A percentile compares a stretch with the other conserved stretches of the same genome.
Evolutionary conservation across 2,797 vertebrate species (phyloP).

Genomic region (Typhlichthys eigenmanni): DNA sequence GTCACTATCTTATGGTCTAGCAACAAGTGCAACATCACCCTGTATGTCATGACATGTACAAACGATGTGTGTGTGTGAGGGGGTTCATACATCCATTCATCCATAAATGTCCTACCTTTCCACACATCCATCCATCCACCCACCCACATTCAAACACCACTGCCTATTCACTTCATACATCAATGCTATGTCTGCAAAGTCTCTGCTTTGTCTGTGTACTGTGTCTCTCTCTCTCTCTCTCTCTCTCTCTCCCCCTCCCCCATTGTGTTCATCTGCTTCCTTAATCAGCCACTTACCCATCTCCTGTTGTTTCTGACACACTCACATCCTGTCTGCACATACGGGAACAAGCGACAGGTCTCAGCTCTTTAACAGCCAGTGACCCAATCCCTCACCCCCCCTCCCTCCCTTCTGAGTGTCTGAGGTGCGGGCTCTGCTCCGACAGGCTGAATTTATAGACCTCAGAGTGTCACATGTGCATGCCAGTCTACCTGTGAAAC

Average conservation of each 20-base stretch:
- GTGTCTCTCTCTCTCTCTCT: too few species aligned
- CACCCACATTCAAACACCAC: too few species aligned
- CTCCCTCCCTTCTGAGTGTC: constrained; percentile 38
- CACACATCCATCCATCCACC: constrained; percentile 32
- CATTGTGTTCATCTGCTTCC: constrained; percentile 10
- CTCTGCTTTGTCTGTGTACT: constrained; percentile 31
- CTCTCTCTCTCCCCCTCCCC: constrained; percentile 13
- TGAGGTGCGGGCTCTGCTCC: constrained; percentile 21
- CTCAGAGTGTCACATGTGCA: constrained; percentile 31
- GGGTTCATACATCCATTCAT: too few species aligned
- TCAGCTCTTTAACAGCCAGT: constrained; percentile 8
- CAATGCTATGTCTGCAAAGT: constrained; percentile 10
- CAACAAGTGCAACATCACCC: too few species aligned
- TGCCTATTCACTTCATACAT: too few species aligned
- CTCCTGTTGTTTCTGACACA: constrained; percentile 15
- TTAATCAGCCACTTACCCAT: constrained; percentile 50
- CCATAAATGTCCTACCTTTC: too few species aligned
- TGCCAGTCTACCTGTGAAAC: constrained; percentile 44
- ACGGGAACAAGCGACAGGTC: constrained; percentile 35
- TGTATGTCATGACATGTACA: too few species aligned
- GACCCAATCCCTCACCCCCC: constrained; percentile 9
- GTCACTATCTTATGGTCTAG: too few species aligned
- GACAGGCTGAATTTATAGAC: constrained; percentile 60
- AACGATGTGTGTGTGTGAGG: too few species aligned
- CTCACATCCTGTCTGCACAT: constrained; percentile 31